A percentile compares a stretch with the other conserved stretches of the same genome.
These are phyloP conservation scores for Siniperca scherzeri DNA, from an alignment of 2,797 vertebrate species.

Conservation along the genomic window DNA sequence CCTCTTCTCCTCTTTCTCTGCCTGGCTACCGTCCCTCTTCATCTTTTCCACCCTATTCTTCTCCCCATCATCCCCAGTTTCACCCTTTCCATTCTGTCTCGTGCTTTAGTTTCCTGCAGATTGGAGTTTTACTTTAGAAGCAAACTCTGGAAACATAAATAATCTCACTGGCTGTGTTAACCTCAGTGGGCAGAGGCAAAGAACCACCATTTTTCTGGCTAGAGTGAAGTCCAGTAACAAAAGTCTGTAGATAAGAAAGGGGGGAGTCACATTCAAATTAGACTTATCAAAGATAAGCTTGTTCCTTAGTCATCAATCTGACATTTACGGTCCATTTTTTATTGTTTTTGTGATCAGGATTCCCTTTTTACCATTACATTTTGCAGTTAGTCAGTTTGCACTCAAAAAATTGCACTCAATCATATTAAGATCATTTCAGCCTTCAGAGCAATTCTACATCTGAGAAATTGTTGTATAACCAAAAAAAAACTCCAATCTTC, in stretches of 20 bases:
- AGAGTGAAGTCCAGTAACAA: conserved; percentile 27
- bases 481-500: conserved; percentile 27
- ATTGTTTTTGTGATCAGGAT: neutral
- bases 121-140: conserved; percentile 35
- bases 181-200: conserved; percentile 21
- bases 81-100: conserved; percentile 42
- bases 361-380: neutral
- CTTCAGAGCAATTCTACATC: conserved; percentile 26
- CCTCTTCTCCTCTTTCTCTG: conserved; percentile 70
- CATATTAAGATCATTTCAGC: neutral
- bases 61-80: conserved; percentile 18
- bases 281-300: neutral
- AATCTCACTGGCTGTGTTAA: conserved; percentile 52
- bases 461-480: conserved; percentile 19
- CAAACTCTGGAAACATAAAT: conserved; percentile 61
- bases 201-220: conserved; percentile 31
- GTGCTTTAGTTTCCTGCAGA: conserved; percentile 47
- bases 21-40: conserved; percentile 63
- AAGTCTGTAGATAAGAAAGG: conserved; percentile 27
- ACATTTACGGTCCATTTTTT: neutral
- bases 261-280: neutral
- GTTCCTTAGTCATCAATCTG: neutral
- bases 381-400: neutral
- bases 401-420: neutral
- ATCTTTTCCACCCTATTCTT: conserved; percentile 55